Evolutionary conservation across 37 sponge, comb jelly and placozoan species (phyloP), one percentile per base, ranked within the genome.

Genomic region (Eunapius fragilis): DNA sequence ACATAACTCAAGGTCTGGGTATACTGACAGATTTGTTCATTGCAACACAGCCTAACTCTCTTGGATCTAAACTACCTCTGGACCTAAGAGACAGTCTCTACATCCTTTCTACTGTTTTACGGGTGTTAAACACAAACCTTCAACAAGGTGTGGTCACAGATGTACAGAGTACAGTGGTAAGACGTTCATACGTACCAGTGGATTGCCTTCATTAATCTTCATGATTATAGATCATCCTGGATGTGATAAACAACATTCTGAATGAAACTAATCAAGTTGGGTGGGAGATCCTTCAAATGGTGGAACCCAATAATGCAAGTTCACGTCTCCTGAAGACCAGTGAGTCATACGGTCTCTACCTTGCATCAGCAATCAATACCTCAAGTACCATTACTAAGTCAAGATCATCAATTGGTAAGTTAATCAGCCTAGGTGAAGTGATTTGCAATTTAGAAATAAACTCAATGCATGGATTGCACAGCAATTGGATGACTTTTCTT

Each of bases 281-380:
- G 30, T 84, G 49, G 49, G 17, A 84, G 2, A 25, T 30, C 48
- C 76, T 84, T 27, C 75, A 84, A 45, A 31, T 26, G 17, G 85
- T 33, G 2, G 37, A 80, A n/a, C 80, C 71, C 32, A 37, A 41
- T 79, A 19, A 12, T 17, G 58, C 58, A 58, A 58, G 58, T 58
- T 19, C 58, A 17, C 58, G 6, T 58, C 28, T 87, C 32, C 80
- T 87, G 26, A n/a, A 49, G 80, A 79, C 37, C 31, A 33, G 50
- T 3, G 87, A 87, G 50, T 71, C 74, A 71, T 87, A 87, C 26
- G 87, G 70, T 2, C 79, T 79, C 35, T 87, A 71, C n/a, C 27
- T 87, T 28, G 71, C 87, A 14, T 25, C 36, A 23, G 41, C 45
- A 2, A 24, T 84, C 75, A 27, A 73, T 3, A 75, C 31, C 6